Base-by-base conservation (phyloP, 2,797 vertebrate species). In the Tolypeutes matacus region DNA sequence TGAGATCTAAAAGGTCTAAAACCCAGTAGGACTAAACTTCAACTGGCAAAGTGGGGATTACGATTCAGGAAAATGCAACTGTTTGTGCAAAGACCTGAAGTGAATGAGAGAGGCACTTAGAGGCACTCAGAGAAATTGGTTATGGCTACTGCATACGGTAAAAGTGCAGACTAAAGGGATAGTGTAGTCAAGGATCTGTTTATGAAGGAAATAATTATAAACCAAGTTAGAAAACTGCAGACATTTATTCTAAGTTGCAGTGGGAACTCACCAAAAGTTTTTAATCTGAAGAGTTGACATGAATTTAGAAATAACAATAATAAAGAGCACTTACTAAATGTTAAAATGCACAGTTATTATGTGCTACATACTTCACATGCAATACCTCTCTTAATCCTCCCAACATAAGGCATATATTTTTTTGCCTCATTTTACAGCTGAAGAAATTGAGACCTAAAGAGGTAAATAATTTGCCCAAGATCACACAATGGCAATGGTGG, bases 401-500 rank as follows among this genome's bases (percentile, higher is more conserved):
- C 15, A 60, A 34, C 9, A 27, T 69, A 42, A 53, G 42, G 34
- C 53, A 65, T 29, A 46, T 46, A 67, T 20, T 18, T n/a, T 64
- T 64, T 82, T 69, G 0, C 4, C 9, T 67, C 7, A 67, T 42
- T 86, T 95, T 89, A 64, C 6, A 86, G 18, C 6, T 62, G 17
- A 95, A 93, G 31, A 89, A 51, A 29, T 5, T 89, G 36, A 87
- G 56, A 89, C 7, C 34, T 31, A 42, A 4, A 29, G 13, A 95
- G 91, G 29, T 67, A 95, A 93, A 25, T 67, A 11, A 89, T 73
- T 95, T 87, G 1, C 29, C 9, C 18, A 83, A 64, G n/a, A 27
- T 73, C 15, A 13, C 20, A 31, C 5, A 89, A 42, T 27, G n/a
- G 25, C 23, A 78, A 25, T 60, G 5, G 31, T 42, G 27, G 91